Base-by-base conservation (phyloP, 2,888 invertebrate species). In the Catotricha subobsoleta region DNA sequence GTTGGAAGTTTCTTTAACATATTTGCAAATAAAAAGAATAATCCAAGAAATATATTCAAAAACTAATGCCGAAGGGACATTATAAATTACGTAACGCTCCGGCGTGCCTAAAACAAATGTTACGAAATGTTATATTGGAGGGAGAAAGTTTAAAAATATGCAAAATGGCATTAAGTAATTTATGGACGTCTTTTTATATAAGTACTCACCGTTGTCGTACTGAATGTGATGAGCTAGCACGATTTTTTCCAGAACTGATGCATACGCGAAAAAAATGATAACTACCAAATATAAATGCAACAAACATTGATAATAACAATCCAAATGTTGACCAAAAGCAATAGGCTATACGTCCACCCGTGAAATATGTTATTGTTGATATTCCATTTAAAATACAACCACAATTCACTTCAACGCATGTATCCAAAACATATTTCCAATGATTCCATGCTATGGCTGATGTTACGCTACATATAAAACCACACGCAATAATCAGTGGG, bases 251-350 rank as follows among this genome's bases (percentile, higher is more conserved):
- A 52, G 66, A 67, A 49, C 68, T 71, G 44, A 74, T 72, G 50
- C 73, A 74, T 16, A 77, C 74, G 54, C 79, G 66, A 54, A 74
- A 76, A 52, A 76, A 74, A 55, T 80, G 79, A 51, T 74, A 79
- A 43, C 73, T 61, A 3, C 71, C 67, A 63, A 79, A 68, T n/a
- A 72, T 65, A 7, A 76, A 52, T 16, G 70, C 67, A 52, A 75
- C 72, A n/a, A 71, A 59, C 23, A 78, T 57, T 23, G 76, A 68
- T 12, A 77, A 64, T 9, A 78, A 48, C 2, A 76, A 69, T 3
- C 76, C 78, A 50, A 74, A 74, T 41, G 75, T 71, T n/a, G 74
- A 69, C 65, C 71, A 78, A 46, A 75, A 60, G 49, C 79, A 80
- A 44, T 71, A 69, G 0, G 71, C 69, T 45, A 70, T 68, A 47